These are phyloP conservation scores for Uromys caudimaculatus DNA, from an alignment of 2,797 vertebrate genomes.

Conservation along the genomic window DNA sequence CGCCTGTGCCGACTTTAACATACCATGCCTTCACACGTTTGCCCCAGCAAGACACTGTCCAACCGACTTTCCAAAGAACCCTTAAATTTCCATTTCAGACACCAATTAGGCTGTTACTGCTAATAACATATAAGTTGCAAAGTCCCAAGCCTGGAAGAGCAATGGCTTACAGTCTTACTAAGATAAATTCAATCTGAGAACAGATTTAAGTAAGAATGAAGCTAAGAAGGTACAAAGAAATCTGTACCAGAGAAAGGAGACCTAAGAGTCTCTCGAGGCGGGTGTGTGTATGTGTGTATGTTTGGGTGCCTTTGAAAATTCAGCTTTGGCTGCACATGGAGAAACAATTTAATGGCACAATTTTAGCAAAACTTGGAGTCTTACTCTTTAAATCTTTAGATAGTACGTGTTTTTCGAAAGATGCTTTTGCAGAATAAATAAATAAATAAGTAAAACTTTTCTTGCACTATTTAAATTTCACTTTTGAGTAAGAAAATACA, in stretches of 20 bases:
- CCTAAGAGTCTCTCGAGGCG: background rate
- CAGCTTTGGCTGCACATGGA: background rate
- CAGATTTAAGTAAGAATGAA: slow-evolving; percentile 16
- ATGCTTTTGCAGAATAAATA: background rate
- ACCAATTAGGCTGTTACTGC: background rate
- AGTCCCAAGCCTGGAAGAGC: background rate
- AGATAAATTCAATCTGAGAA: slow-evolving; percentile 2
- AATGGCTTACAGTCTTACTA: background rate
- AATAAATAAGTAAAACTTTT: background rate
- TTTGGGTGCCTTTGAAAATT: background rate
- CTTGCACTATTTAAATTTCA: slow-evolving; percentile 28
- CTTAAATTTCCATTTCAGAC: background rate
- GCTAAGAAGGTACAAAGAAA: background rate
- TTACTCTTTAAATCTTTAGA: slow-evolving; percentile 44
- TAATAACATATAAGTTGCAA: slow-evolving; percentile 27
- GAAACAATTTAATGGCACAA: background rate
- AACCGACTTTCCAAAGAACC: background rate
- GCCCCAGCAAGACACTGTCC: no score
- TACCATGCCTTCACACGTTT: background rate
- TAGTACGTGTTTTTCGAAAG: slow-evolving; percentile 14
- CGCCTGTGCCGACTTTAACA: background rate
- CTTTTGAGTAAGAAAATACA: slow-evolving; percentile 21
- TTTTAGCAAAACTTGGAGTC: slow-evolving; percentile 1
- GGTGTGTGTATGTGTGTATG: no score
- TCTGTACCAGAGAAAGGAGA: background rate